Conservation (phyloP, 2,888 invertebrate genomes). For the Pollenia griseotomentosa region DNA sequence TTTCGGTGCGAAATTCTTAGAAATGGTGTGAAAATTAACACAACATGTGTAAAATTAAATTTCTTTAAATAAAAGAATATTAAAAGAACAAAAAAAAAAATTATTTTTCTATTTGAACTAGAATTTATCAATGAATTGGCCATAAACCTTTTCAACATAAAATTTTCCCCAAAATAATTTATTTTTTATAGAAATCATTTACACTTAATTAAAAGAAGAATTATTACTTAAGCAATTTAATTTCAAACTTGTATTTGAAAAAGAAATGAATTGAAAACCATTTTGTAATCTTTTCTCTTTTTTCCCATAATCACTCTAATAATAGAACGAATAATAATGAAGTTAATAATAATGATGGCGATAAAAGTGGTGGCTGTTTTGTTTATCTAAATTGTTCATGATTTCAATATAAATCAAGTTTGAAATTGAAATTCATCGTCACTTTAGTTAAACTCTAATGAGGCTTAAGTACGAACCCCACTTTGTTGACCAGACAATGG, state of each 20-base stretch:
- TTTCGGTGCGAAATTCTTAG: conserved; percentile 48
- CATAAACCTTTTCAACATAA: neutral
- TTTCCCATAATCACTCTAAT: conserved; percentile 39
- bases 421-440: conserved; percentile 83
- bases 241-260: conserved; percentile 32
- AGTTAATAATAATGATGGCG: conserved; percentile 54
- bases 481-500: neutral
- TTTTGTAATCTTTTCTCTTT: conserved; percentile 49
- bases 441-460: conserved; percentile 77
- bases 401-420: conserved; percentile 82
- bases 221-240: conserved; percentile 59
- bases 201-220: conserved; percentile 60
- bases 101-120: neutral
- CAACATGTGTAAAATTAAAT: conserved; percentile 20
- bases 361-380: conserved; percentile 58
- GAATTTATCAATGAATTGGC: neutral
- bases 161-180: conserved; percentile 6
- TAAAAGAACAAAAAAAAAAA: neutral
- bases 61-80: neutral
- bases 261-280: conserved; percentile 56
- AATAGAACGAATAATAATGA: conserved; percentile 45
- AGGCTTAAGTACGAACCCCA: conserved; percentile 66
- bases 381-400: conserved; percentile 59
- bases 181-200: conserved; percentile 51
- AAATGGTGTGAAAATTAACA: conserved; percentile 62